Evolutionary conservation across 1,140 invertebrate genomes (phyloP).

Genomic region (Dryas iulia): DNA sequence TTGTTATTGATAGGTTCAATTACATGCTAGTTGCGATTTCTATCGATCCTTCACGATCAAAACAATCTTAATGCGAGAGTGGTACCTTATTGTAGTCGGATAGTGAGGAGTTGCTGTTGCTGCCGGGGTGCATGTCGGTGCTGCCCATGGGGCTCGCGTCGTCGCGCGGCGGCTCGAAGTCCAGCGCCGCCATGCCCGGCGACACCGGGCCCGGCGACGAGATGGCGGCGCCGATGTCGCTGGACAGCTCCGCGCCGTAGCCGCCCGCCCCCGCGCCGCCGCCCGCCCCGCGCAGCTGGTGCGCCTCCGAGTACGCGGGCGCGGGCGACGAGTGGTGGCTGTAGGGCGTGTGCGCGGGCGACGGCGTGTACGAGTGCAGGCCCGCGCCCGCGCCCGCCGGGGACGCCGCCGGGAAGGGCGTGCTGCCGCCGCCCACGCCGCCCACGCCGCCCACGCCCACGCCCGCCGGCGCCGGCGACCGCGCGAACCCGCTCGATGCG

Average conservation of each 20-base stretch:
- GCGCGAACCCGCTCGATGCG: slow-evolving; percentile 27
- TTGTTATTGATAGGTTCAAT: too few relatives aligned
- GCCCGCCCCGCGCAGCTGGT: slow-evolving; percentile 53
- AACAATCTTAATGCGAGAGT: too few relatives aligned
- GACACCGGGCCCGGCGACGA: slow-evolving; percentile 85
- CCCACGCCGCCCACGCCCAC: slow-evolving; percentile 45
- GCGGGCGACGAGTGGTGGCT: slow-evolving; percentile 70
- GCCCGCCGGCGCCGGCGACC: slow-evolving; percentile 40
- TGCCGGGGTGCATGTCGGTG: slow-evolving; percentile 63
- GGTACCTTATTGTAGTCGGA: slow-evolving; percentile 64
- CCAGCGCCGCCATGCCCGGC: slow-evolving; percentile 86
- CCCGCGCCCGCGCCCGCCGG: slow-evolving; percentile 57
- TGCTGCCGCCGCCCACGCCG: slow-evolving; percentile 40
- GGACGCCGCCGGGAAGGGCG: slow-evolving; percentile 63
- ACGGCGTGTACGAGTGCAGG: slow-evolving; percentile 72
- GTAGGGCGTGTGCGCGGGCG: slow-evolving; percentile 73
- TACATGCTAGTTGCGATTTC: too few relatives aligned
- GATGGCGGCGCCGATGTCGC: slow-evolving; percentile 89
- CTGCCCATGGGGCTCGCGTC: slow-evolving; percentile 61
- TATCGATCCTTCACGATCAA: too few relatives aligned
- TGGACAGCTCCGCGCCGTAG: slow-evolving; percentile 88
- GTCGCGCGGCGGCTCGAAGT: slow-evolving; percentile 86
- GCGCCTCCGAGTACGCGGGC: slow-evolving; percentile 52
- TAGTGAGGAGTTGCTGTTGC: slow-evolving; percentile 65
- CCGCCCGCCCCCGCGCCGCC: slow-evolving; percentile 81